Evolutionary conservation across 2,797 vertebrate species (phyloP), one percentile per base, ranked within the genome.

Genomic region (Trachurus trachurus): DNA sequence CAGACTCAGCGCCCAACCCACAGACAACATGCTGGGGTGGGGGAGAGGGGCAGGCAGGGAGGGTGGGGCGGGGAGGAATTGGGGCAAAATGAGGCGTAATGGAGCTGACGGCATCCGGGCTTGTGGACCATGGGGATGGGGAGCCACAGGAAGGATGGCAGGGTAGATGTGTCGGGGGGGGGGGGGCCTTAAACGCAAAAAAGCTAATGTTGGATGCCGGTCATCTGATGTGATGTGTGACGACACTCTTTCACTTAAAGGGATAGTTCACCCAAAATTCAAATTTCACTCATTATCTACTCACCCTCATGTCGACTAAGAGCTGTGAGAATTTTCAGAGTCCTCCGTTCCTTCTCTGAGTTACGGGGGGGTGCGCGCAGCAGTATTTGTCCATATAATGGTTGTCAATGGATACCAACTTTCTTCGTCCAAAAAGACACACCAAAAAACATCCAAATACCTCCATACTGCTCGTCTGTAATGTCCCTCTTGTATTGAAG

Each of bases 1-100:
- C 89, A 96, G 57, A 95, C 95, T 96, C 92, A 96, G 94, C 92
- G 86, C 87, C 90, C 88, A 61, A 82, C 91, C 91, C 91, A 89
- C 87, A 92, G 87, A 90, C 85, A 85, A 80, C 91, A 93, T 92
- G 91, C 91, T 84, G 89, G 91, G 90, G 74, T 50, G 67, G 81
- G 74, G 8, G 3, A 22, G 26, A 26, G 26, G 65, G 40, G 44
- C 49, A 44, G 68, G 17, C 16, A 59, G 53, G 62, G 53, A 13
- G 67, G 76, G 78, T 44, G 37, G 62, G 31, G 31, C 31, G 31
- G 5, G 31, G 31, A 76, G 56, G 81, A 12, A 87, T 26, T 73
- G 82, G 79, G 76, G 71, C 57, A 15, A 45, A 62, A 83, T 57
- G 67, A 66, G 82, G 75, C 53, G 44, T 13, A 29, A 89, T 88